These are phyloP conservation scores for Cephus pygmeus DNA, from an alignment of 2,888 invertebrate species.

Conservation along the genomic window DNA sequence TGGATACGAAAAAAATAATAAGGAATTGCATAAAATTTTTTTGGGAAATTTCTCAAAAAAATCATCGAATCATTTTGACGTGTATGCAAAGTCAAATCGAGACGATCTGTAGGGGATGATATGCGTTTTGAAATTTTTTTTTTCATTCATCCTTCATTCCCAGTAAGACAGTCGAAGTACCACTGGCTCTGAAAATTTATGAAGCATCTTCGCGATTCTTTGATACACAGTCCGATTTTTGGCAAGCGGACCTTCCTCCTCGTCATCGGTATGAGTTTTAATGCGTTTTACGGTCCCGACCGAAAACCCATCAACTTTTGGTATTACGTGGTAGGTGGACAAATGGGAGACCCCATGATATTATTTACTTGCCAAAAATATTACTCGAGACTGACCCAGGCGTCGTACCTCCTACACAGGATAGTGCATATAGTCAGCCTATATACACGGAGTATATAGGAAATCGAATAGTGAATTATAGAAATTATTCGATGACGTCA, in stretches of 20 bases:
- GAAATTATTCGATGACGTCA: background rate
- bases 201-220: conserved; percentile 26
- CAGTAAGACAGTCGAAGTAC: conserved; percentile 35
- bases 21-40: background rate
- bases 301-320: conserved; percentile 59
- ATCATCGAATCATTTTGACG: background rate
- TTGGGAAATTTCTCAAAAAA: no score
- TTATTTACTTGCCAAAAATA: conserved; percentile 7
- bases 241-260: conserved; percentile 57
- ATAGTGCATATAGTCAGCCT: background rate
- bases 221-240: conserved; percentile 58
- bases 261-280: conserved; percentile 62
- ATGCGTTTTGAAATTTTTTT: background rate
- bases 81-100: no score
- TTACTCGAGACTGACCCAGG: background rate
- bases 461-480: background rate
- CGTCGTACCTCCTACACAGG: background rate
- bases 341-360: conserved; percentile 32
- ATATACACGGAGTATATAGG: background rate
- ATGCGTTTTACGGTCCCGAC: conserved; percentile 60
- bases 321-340: conserved; percentile 44
- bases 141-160: background rate
- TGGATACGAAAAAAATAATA: background rate
- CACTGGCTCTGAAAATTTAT: conserved; percentile 43
- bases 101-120: background rate